These are phyloP conservation scores for Micronisus gabar DNA, from an alignment of 2,113 vertebrate species.

Conservation along the genomic window DNA sequence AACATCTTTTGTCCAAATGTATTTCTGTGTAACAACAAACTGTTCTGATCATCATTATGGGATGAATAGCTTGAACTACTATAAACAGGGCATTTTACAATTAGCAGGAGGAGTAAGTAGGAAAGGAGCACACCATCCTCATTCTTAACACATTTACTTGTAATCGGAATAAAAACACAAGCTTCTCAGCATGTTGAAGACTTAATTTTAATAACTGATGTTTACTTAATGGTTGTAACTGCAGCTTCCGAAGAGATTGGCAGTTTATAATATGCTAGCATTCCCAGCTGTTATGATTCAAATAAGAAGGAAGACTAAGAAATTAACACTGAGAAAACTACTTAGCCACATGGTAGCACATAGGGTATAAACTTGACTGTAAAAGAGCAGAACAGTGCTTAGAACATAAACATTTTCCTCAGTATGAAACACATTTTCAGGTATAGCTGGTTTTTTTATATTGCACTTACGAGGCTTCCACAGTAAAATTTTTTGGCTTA, in stretches of 20 bases:
- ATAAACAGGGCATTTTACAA: not conserved
- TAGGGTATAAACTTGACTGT: not conserved
- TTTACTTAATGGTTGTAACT: conserved; percentile 73
- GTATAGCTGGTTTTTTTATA: not conserved
- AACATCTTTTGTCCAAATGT: rapidly evolving
- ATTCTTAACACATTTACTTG: not conserved
- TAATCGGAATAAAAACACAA: not conserved
- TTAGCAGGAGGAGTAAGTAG: not conserved
- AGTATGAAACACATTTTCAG: not conserved
- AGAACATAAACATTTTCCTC: not conserved
- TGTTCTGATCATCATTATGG: not conserved
- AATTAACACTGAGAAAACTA: conserved; percentile 19
- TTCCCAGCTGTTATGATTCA: conserved; percentile 64
- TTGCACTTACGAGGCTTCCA: not conserved
- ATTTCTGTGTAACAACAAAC: not conserved
- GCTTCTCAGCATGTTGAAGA: conserved; percentile 32
- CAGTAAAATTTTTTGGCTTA: not conserved
- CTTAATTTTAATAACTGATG: conserved; percentile 69
- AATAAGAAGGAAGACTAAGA: conserved; percentile 40
- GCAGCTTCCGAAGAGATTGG: conserved; percentile 61
- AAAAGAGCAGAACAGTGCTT: not conserved
- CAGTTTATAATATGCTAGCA: conserved; percentile 40
- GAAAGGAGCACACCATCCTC: not conserved
- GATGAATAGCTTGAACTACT: not conserved
- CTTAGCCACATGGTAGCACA: not conserved